Conservation (phyloP, 2,888 invertebrate genomes). For the Mechanitis mazaeus region DNA sequence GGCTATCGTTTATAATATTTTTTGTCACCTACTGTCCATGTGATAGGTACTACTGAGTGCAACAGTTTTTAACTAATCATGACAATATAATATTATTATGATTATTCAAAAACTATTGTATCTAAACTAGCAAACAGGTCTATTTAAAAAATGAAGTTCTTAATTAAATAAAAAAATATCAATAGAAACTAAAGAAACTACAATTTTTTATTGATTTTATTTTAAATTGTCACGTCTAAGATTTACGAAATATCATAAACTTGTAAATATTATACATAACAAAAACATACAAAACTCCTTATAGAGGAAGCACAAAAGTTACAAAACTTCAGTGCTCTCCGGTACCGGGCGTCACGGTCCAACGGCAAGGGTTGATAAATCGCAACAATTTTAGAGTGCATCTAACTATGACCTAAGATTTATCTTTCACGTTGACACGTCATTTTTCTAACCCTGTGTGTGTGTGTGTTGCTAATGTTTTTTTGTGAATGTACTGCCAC, state of each 20-base stretch:
- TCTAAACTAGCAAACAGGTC: no score
- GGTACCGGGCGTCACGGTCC: slow-evolving; percentile 54
- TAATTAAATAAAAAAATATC: no score
- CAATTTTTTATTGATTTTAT: no score
- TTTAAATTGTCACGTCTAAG: no score
- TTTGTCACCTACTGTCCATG: slow-evolving; percentile 42
- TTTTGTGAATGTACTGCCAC: slow-evolving; percentile 3
- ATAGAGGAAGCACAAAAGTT: neutral
- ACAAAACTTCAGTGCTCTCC: slow-evolving; percentile 29
- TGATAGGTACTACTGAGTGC: slow-evolving; percentile 37
- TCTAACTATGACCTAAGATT: slow-evolving; percentile 58
- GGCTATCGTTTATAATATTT: slow-evolving; percentile 66
- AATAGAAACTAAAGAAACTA: no score
- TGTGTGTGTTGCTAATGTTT: slow-evolving; percentile 37
- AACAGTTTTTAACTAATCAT: slow-evolving; percentile 26
- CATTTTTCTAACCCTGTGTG: slow-evolving; percentile 58
- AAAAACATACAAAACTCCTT: neutral
- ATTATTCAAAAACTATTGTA: no score
- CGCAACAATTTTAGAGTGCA: slow-evolving; percentile 67
- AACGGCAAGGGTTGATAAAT: slow-evolving; percentile 66
- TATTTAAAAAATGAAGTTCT: no score
- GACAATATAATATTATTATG: neutral
- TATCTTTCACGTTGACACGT: slow-evolving; percentile 58
- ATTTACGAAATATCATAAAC: no score
- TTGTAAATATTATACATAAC: neutral